phyloP scores from a whole-genome alignment of 2,113 vertebrate species.

The Trematocara stigmaticum region DNA sequence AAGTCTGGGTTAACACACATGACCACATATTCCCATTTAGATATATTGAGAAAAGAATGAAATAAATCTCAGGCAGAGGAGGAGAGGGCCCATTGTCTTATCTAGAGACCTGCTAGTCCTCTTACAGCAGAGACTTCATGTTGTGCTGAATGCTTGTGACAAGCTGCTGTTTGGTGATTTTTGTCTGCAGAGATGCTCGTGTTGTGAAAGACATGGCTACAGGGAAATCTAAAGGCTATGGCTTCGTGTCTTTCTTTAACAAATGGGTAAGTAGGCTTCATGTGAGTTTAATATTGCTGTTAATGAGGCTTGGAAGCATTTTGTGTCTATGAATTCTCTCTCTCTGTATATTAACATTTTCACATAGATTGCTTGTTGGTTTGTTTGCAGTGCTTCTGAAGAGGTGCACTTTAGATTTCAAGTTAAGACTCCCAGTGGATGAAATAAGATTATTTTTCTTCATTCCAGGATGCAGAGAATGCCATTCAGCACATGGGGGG shows the following conservation, averaged over 20 bases:
- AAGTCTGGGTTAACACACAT: background rate
- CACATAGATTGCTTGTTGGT: background rate
- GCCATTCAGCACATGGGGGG: constrained; percentile 99
- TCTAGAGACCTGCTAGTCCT: background rate
- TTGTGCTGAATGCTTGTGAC: background rate
- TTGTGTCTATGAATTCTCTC: background rate
- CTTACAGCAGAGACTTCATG: background rate
- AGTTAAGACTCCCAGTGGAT: background rate
- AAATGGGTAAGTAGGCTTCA: constrained; percentile 84
- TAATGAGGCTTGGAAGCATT: background rate
- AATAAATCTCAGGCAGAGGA: background rate
- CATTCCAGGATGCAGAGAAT: constrained; percentile 88
- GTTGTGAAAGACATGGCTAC: constrained; percentile 99
- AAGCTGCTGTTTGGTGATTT: background rate
- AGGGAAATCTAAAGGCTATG: constrained; percentile 98
- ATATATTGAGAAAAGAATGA: background rate
- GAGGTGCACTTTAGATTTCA: background rate
- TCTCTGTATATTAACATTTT: background rate
- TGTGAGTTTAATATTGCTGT: background rate
- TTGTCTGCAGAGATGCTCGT: constrained; percentile 85
- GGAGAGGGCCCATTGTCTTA: background rate
- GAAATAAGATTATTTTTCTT: background rate
- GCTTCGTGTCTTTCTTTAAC: constrained; percentile 99
- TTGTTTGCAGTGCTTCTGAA: background rate
- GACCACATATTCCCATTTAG: background rate